phyloP scores from a whole-genome alignment of 2,888 invertebrate genomes.

The Eupithecia insigniata region DNA sequence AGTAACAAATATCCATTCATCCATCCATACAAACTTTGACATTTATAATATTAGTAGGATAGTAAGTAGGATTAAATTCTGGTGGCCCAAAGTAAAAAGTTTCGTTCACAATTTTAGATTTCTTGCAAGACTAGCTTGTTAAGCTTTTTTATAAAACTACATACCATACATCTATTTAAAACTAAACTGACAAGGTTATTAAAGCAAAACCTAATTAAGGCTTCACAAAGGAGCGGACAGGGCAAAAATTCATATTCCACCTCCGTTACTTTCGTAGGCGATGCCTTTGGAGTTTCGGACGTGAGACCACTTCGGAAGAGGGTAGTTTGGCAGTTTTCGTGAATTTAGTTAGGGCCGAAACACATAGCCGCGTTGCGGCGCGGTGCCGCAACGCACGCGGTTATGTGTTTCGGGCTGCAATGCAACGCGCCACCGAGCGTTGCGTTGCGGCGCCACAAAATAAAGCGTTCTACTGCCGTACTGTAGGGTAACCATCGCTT shows the following conservation, averaged over 20 bases:
- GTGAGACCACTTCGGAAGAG: constrained; percentile 24
- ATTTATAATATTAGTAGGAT: too few species aligned
- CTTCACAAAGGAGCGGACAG: constrained; percentile 17
- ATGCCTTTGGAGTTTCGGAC: constrained; percentile 30
- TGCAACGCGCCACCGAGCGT: too few species aligned
- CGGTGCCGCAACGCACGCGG: too few species aligned
- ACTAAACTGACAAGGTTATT: constrained; percentile 17
- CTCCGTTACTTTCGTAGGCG: constrained; percentile 29
- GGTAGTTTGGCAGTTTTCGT: constrained; percentile 12
- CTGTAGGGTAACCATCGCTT: too few species aligned
- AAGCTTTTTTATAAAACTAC: neutral
- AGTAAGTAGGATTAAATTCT: neutral
- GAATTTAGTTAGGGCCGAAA: constrained; percentile 6
- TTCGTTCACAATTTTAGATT: neutral
- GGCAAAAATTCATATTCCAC: constrained; percentile 34
- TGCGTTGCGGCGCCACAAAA: too few species aligned
- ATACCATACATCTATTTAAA: neutral
- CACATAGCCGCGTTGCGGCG: too few species aligned
- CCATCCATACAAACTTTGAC: too few species aligned
- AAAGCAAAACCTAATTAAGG: constrained; percentile 26
- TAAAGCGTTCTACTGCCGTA: too few species aligned
- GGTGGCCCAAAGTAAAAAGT: neutral
- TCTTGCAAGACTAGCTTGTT: neutral
- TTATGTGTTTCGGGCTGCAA: too few species aligned
- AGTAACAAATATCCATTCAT: too few species aligned